Evolutionary conservation across 2,888 invertebrate genomes (phyloP).

Genomic region (Plebejus melissa): DNA sequence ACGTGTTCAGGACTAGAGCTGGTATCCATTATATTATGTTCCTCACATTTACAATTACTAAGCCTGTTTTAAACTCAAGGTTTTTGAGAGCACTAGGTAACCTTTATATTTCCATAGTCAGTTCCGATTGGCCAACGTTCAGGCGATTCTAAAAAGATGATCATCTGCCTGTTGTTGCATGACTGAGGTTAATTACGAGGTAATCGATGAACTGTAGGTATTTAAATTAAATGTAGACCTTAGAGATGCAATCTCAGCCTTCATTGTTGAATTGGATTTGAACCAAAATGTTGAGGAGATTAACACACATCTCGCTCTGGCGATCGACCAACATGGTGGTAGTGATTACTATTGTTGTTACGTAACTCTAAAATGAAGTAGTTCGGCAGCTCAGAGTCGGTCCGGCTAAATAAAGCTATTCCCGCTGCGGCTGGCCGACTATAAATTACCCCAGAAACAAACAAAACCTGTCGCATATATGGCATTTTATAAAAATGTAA

Average conservation of each 20-base stretch:
- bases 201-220: background rate
- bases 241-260: background rate
- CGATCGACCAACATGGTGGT: conserved; percentile 22
- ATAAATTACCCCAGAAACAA: conserved; percentile 17
- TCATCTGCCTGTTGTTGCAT: background rate
- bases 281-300: conserved; percentile 16
- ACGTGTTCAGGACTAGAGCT: background rate
- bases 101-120: background rate
- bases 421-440: background rate
- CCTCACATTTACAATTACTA: background rate
- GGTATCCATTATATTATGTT: background rate
- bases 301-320: conserved; percentile 12
- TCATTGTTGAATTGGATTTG: conserved; percentile 24
- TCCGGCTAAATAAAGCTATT: conserved; percentile 14
- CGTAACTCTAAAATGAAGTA: conserved; percentile 16
- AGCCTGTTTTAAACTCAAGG: background rate
- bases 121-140: background rate
- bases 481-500: conserved; percentile 25
- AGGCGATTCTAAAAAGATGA: background rate
- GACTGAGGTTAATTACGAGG: background rate
- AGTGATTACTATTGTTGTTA: conserved; percentile 13
- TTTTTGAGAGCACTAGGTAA: background rate
- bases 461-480: conserved; percentile 4
- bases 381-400: background rate
- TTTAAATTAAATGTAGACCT: background rate